A percentile compares a stretch with the other conserved stretches of the same genome.
phyloP scores from a whole-genome alignment of 1,140 invertebrate genomes.

The Ostrea edulis region DNA sequence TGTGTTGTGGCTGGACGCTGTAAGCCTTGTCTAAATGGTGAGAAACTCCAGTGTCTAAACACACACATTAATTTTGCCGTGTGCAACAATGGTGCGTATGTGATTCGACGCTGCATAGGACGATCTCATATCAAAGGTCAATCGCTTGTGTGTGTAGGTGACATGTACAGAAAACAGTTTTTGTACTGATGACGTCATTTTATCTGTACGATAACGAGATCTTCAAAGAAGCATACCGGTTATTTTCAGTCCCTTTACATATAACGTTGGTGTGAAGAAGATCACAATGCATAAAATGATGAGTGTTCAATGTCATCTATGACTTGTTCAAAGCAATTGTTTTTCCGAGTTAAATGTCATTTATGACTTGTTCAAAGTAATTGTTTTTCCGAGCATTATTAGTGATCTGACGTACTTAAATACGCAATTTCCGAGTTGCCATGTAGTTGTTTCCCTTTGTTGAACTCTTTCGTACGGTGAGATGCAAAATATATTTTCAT shows the following conservation, averaged over 20 bases:
- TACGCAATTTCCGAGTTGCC: too few species aligned
- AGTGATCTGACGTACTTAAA: too few species aligned
- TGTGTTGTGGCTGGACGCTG: conserved; percentile 49
- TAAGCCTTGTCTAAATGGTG: conserved; percentile 39
- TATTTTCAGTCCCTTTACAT: conserved; percentile 2
- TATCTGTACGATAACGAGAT: neutral
- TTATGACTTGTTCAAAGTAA: too few species aligned
- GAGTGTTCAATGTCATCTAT: too few species aligned
- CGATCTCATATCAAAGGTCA: conserved; percentile 36
- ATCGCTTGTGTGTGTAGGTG: conserved; percentile 29
- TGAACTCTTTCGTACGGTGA: too few species aligned
- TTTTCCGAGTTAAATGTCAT: too few species aligned
- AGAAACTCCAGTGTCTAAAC: conserved; percentile 46
- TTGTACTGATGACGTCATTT: neutral
- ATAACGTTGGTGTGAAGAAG: neutral
- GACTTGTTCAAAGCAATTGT: too few species aligned
- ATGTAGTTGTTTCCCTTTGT: too few species aligned
- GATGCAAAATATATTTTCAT: too few species aligned
- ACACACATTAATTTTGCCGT: conserved; percentile 48
- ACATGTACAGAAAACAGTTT: neutral
- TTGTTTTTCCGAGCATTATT: too few species aligned
- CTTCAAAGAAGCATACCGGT: neutral
- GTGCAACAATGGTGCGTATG: conserved; percentile 40
- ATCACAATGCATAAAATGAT: too few species aligned
- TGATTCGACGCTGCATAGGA: conserved; percentile 44